phyloP scores from a whole-genome alignment of 2,113 vertebrate species.

The Neofelis nebulosa region DNA sequence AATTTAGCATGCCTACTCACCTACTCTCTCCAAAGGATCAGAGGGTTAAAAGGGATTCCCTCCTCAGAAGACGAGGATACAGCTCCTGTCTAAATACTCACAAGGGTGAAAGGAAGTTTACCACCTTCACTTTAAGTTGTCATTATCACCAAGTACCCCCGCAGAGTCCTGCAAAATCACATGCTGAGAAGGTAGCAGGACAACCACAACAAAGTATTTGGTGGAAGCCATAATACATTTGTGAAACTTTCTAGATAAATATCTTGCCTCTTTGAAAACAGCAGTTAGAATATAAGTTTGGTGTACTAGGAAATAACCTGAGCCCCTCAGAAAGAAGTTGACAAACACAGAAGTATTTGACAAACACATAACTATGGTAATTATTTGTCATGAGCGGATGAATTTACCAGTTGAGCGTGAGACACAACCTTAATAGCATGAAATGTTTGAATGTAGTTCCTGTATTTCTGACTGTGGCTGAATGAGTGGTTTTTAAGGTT shows the following conservation, averaged over 20 bases:
- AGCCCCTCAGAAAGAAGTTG: background rate
- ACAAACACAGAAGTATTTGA: background rate
- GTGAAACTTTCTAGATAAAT: background rate
- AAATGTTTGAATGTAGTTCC: background rate
- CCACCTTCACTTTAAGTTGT: background rate
- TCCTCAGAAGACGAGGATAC: background rate
- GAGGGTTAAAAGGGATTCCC: background rate
- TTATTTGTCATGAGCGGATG: conserved; percentile 27
- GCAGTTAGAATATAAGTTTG: background rate
- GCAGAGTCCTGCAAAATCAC: background rate
- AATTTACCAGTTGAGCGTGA: background rate
- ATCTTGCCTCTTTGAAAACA: background rate
- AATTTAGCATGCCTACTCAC: background rate
- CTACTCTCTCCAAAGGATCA: background rate
- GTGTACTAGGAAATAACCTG: background rate
- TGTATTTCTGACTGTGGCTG: background rate
- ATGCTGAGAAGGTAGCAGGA: background rate
- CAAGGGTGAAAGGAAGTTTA: background rate
- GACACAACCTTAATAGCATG: background rate
- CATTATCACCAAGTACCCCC: background rate
- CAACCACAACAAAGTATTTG: background rate
- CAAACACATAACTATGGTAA: background rate
- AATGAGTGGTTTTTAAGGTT: conserved; percentile 22
- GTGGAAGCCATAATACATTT: background rate
- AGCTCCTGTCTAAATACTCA: background rate